Conservation (phyloP, 2,888 invertebrate species). For the Hypomecis punctinalis region DNA sequence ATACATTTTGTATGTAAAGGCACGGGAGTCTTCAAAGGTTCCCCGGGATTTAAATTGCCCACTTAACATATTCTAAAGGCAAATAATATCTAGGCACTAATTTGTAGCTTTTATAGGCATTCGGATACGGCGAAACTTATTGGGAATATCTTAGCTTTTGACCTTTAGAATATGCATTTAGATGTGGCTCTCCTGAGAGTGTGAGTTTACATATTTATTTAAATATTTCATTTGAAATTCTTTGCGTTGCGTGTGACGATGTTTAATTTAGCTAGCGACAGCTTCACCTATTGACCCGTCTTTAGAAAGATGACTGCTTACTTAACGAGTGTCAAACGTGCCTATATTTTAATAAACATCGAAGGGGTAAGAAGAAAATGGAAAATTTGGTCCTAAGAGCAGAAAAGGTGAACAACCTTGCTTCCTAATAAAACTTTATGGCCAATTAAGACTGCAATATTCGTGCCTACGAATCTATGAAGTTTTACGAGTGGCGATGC, state of each 20-base stretch:
- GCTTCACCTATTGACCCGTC: slow-evolving; percentile 20
- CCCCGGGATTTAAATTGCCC: slow-evolving; percentile 27
- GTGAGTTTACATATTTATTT: slow-evolving; percentile 17
- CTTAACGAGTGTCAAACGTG: slow-evolving; percentile 6
- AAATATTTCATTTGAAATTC: slow-evolving; percentile 11
- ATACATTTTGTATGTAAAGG: slow-evolving; percentile 23
- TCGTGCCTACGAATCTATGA: too few species aligned
- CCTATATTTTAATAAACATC: slow-evolving; percentile 7
- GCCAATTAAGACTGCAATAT: too few species aligned
- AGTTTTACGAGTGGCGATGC: too few species aligned
- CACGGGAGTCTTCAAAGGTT: slow-evolving; percentile 20
- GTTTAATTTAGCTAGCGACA: slow-evolving; percentile 12
- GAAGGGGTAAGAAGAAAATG: neutral
- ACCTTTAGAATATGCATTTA: slow-evolving; percentile 20
- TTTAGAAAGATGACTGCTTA: slow-evolving; percentile 4
- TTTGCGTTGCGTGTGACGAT: slow-evolving; percentile 8
- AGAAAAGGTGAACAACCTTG: neutral
- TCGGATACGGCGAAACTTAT: slow-evolving; percentile 23
- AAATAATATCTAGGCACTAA: slow-evolving; percentile 23
- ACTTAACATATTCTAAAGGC: slow-evolving; percentile 26
- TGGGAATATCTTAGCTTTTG: slow-evolving; percentile 22
- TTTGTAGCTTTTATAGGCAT: slow-evolving; percentile 26
- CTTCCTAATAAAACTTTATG: too few species aligned
- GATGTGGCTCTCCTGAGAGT: slow-evolving; percentile 20
- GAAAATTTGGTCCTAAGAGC: slow-evolving; percentile 3